phyloP scores from a whole-genome alignment of 2,888 invertebrate genomes.

The Arctia plantaginis region DNA sequence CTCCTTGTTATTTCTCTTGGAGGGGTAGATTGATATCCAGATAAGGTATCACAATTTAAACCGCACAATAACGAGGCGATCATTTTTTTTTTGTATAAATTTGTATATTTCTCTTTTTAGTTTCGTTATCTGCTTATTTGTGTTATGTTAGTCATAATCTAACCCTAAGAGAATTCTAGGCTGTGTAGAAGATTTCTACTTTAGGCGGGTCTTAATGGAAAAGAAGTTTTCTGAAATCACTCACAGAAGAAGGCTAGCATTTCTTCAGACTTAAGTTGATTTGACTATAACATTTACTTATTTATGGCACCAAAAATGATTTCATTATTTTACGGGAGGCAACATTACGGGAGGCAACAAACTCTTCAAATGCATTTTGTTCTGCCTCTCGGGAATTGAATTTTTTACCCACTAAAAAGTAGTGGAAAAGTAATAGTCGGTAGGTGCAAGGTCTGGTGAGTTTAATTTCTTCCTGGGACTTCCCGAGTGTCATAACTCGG shows the following conservation, averaged over 20 bases:
- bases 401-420: too few species aligned
- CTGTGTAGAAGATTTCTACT: background rate
- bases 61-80: background rate
- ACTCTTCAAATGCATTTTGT: too few species aligned
- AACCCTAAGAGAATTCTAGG: background rate
- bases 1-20: constrained; percentile 9
- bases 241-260: background rate
- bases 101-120: background rate
- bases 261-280: too few species aligned
- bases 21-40: constrained; percentile 9
- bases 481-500: too few species aligned
- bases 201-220: background rate
- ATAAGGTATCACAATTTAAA: constrained; percentile 2
- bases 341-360: too few species aligned
- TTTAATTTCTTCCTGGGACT: too few species aligned
- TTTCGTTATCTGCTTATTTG: background rate
- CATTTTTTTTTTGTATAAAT: background rate
- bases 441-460: too few species aligned
- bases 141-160: background rate
- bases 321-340: too few species aligned
- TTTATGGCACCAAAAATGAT: too few species aligned
- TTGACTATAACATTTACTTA: background rate
- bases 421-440: too few species aligned
- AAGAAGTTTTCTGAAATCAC: background rate
- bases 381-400: too few species aligned